Evolutionary conservation across 2,797 vertebrate species (phyloP), one percentile per base, ranked within the genome.

Genomic region (Gymnothorax reevesii): DNA sequence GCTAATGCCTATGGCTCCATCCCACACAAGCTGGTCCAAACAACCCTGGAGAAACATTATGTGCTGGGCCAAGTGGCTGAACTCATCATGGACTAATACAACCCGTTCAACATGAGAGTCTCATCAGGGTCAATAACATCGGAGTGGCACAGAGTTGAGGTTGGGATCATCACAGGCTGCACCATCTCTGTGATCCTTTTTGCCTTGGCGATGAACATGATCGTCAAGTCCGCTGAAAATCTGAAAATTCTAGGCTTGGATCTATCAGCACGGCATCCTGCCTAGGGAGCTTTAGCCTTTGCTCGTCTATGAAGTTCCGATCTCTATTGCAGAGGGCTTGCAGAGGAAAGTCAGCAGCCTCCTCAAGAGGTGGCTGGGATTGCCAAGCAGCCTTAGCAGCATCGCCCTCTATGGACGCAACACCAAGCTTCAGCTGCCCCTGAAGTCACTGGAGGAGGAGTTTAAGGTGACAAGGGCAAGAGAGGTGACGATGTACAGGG

Each of bases 81-180:
- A 7, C n/a, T 83, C 22, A 83, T 83, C 15, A 15, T 57, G 17
- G 7, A 83, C 80, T 83, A 83, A 10, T 83, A 57, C 22, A n/a
- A 25, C 22, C 25, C 59, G 4, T 83, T 83, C 57, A 59, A 55
- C 20, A 7, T 83, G 17, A 83, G 66, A 71, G 66, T 71, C 66
- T 71, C 66, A 71, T 71, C 66, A 71, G 66, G 66, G 66, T 71
- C 66, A 71, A 22, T n/a, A 71, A 71, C 57, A 59, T 59, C 57
- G n/a, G 66, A 71, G 66, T 71, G 66, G 66, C 4, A 27, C 66
- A 71, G 20, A 71, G 17, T n/a, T 22, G 66, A 71, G 0, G 66
- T 17, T n/a, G 2, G 20, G n/a, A n/a, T 22, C 62, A 66, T 66
- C 62, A 66, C 22, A 13, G 17, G 20, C 66, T 69, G n/a, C 7